phyloP scores from a whole-genome alignment of 2,113 vertebrate species.

The Phodopus roborovskii region DNA sequence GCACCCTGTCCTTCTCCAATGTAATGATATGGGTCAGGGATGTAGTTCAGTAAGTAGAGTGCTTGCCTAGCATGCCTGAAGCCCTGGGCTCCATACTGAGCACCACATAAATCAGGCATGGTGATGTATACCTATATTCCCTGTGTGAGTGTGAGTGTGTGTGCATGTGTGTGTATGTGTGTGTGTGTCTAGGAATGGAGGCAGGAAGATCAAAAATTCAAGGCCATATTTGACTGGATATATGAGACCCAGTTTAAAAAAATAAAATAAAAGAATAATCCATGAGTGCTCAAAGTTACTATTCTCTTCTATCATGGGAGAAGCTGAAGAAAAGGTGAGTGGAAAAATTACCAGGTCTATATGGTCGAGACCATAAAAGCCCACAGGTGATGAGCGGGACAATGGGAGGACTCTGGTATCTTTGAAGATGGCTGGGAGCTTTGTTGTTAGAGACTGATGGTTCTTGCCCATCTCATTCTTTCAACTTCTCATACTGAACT shows the following conservation, averaged over 20 bases:
- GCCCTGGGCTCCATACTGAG: background rate
- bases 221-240: background rate
- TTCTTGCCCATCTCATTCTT: background rate
- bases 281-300: background rate
- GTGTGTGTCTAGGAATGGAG: background rate
- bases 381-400: background rate
- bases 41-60: background rate
- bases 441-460: background rate
- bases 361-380: background rate
- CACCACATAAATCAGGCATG: background rate
- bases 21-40: background rate
- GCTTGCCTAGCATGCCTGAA: background rate
- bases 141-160: background rate
- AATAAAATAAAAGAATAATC: background rate
- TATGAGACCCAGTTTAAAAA: background rate
- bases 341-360: background rate
- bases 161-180: background rate
- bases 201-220: background rate
- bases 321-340: background rate
- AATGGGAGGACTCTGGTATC: background rate
- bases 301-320: background rate
- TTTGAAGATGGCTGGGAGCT: constrained; percentile 1
- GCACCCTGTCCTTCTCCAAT: background rate
- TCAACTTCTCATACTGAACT: background rate
- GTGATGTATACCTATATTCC: background rate